Conservation (phyloP, 2,113 vertebrate species). For the Halcyon senegalensis region DNA sequence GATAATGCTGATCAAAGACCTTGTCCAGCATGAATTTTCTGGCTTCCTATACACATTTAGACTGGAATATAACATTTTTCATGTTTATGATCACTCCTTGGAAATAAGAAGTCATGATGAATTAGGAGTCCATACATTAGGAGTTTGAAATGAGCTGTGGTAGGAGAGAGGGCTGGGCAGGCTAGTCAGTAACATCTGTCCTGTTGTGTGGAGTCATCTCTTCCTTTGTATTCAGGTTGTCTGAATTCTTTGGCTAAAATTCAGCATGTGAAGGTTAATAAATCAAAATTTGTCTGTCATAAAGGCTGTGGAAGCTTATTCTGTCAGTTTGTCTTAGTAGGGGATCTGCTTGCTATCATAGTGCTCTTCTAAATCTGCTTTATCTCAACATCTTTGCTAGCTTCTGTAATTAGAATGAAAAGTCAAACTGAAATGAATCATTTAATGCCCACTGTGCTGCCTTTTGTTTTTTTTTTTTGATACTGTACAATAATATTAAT, state of each 20-base stretch:
- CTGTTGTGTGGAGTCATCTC: background rate
- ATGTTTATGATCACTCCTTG: background rate
- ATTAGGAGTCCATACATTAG: background rate
- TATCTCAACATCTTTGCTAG: background rate
- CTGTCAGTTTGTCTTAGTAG: background rate
- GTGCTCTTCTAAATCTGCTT: background rate
- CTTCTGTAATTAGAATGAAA: conserved; percentile 6
- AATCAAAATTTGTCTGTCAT: background rate
- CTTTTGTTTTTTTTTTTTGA: background rate
- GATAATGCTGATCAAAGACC: background rate
- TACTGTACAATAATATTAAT: conserved; percentile 3
- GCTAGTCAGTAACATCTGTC: background rate
- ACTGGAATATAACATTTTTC: background rate
- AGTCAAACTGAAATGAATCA: conserved; percentile 2
- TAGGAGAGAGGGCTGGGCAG: background rate
- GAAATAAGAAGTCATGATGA: background rate
- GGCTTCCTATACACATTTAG: background rate
- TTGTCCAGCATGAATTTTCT: background rate
- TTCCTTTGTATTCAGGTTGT: background rate
- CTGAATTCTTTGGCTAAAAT: conserved; percentile 41
- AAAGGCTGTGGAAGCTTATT: conserved; percentile 6
- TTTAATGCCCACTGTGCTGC: conserved; percentile 25
- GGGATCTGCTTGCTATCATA: background rate
- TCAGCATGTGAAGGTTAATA: background rate
- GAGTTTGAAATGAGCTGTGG: background rate